phyloP scores from a whole-genome alignment of 2,888 invertebrate species.

The Lymantria dispar region DNA sequence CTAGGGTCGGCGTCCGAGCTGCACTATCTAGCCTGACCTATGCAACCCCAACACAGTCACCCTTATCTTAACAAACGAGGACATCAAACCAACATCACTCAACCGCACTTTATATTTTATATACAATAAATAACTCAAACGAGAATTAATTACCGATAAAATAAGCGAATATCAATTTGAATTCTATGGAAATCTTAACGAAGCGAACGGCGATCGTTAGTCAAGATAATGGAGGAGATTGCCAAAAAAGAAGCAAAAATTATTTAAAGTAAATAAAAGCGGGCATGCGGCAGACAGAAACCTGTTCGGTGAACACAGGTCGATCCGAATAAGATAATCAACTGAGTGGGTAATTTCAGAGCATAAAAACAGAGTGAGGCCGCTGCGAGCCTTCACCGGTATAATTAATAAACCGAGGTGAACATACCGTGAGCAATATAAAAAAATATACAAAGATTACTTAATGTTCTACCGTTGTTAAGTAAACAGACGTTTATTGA shows the following conservation, averaged over 20 bases:
- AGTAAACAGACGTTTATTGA: constrained; percentile 35
- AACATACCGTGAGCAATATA: constrained; percentile 38
- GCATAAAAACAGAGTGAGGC: constrained; percentile 60
- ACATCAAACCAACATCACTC: constrained; percentile 63
- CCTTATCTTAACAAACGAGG: constrained; percentile 74
- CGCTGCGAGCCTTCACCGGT: constrained; percentile 49
- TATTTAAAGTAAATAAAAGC: constrained; percentile 78
- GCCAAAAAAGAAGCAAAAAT: constrained; percentile 77
- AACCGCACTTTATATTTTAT: constrained; percentile 49
- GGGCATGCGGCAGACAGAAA: constrained; percentile 63
- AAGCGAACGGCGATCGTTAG: constrained; percentile 71
- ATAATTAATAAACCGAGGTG: constrained; percentile 67
- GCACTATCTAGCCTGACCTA: constrained; percentile 72
- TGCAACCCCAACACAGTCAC: constrained; percentile 59
- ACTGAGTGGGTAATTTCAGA: constrained; percentile 66
- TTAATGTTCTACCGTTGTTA: constrained; percentile 38
- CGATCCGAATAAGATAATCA: constrained; percentile 77
- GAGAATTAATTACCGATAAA: constrained; percentile 58
- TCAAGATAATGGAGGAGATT: constrained; percentile 74
- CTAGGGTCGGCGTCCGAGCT: constrained; percentile 64
- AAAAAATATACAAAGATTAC: constrained; percentile 38
- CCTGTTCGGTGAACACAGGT: constrained; percentile 58
- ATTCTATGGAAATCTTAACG: constrained; percentile 72
- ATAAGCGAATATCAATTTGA: constrained; percentile 62
- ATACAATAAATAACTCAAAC: constrained; percentile 63